Evolutionary conservation across 1,140 invertebrate species (phyloP), one percentile per base, ranked within the genome.

Genomic region (Penaeus indicus): DNA sequence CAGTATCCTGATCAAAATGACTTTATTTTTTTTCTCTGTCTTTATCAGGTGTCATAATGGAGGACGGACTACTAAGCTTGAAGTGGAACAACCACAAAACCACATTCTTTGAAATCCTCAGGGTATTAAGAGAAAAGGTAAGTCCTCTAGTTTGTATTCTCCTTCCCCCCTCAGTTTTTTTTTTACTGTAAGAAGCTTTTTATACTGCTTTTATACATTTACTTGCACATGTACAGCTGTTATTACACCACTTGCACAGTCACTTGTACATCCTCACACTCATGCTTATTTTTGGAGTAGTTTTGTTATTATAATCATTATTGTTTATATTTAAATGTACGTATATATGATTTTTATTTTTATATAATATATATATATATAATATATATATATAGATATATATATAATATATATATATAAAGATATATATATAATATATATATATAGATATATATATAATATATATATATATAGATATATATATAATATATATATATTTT

Each of bases 51-150:
- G 79, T 80, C 89, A 90, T 82, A 83, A 90, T 90, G 89, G 89
- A 90, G 79, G 89, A 90, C 80, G 89, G 89, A 83, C 69, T 90
- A 38, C 54, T 90, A 62, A 90, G 89, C 85, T 77, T 90, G 62
- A 90, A 90, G 85, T 90, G 89, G 89, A 90, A 90, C 69, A 90
- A 90, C 89, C 89, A 90, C 84, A 90, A 90, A 78, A 90, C 78
- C 10, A 90, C 89, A 72, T 90, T 90, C 69, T 90, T 86, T 86
- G 89, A 90, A 80, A 90, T 90, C 72, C 89, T 90, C 85, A 90
- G 80, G 85, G 78, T 86, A 63, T 85, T 90, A 82, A 90, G 89
- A 86, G 89, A 90, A 75, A 90, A 90, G 89, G 89, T 90, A 77
- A 83, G 22, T 47, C 22, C 7, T 11, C 25, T 13, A 47, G 13